These are phyloP conservation scores for Menidia beryllina DNA, from an alignment of 2,113 vertebrate species.

Conservation along the genomic window DNA sequence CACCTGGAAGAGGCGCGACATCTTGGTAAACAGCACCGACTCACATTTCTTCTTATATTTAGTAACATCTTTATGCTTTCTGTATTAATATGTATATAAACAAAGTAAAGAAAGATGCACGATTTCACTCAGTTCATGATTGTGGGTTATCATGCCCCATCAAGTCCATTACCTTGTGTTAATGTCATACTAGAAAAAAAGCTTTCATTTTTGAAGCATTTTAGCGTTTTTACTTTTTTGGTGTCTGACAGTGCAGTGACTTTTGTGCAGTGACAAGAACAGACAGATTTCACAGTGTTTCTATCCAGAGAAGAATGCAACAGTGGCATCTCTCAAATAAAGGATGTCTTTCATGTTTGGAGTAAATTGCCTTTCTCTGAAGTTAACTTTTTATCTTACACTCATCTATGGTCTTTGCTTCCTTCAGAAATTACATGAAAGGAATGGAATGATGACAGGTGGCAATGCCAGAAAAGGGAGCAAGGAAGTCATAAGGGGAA, in stretches of 20 bases:
- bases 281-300: slow-evolving; percentile 40
- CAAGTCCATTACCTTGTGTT: slow-evolving; percentile 28
- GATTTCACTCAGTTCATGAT: no score
- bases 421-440: slow-evolving; percentile 37
- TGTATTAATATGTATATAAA: no score
- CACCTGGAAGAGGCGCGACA: slow-evolving; percentile 21
- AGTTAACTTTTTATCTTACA: slow-evolving; percentile 29
- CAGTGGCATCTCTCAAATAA: slow-evolving; percentile 30
- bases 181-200: slow-evolving; percentile 39
- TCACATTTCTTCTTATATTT: slow-evolving; percentile 11
- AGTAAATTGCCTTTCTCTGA: slow-evolving; percentile 59
- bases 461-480: slow-evolving; percentile 16
- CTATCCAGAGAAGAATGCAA: slow-evolving; percentile 25
- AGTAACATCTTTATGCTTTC: no score
- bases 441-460: slow-evolving; percentile 11
- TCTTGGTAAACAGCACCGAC: slow-evolving; percentile 37
- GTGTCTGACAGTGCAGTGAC: slow-evolving; percentile 14
- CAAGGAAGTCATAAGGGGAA: no score
- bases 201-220: slow-evolving; percentile 36
- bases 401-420: slow-evolving; percentile 12
- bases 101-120: no score
- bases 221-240: slow-evolving; percentile 14
- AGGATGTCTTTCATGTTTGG: slow-evolving; percentile 45
- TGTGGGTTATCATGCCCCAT: not conserved
- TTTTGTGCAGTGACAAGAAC: slow-evolving; percentile 37